phyloP scores from a whole-genome alignment of 1,140 invertebrate species.

The Drosophila micromelanica region DNA sequence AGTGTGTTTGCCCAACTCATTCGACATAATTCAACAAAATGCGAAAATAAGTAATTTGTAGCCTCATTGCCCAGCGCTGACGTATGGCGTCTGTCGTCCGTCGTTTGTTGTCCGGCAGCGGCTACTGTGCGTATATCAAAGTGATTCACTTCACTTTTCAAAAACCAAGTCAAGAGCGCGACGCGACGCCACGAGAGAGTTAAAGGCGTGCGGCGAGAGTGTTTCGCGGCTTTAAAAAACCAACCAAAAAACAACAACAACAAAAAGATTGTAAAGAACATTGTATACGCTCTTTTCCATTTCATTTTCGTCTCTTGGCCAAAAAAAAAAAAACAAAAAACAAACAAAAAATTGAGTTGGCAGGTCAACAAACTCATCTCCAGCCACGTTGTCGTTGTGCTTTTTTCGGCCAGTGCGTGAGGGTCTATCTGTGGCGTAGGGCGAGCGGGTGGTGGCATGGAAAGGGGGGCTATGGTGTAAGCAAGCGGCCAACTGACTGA shows the following conservation, averaged over 20 bases:
- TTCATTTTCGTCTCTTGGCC: conserved; percentile 72
- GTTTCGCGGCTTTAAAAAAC: conserved; percentile 41
- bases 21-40: conserved; percentile 65
- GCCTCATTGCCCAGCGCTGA: conserved; percentile 58
- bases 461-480: conserved; percentile 20
- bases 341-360: conserved; percentile 39
- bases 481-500: conserved; percentile 59
- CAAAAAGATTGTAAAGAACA: conserved; percentile 21
- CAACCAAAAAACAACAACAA: neutral
- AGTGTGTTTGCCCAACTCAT: conserved; percentile 71
- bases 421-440: neutral
- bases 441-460: neutral
- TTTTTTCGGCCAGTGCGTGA: conserved; percentile 50
- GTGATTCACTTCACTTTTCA: conserved; percentile 78
- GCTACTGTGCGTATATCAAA: conserved; percentile 69
- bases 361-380: conserved; percentile 74
- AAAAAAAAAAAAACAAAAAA: conserved; percentile 47
- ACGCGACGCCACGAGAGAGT: conserved; percentile 25
- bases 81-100: conserved; percentile 1
- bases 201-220: conserved; percentile 62
- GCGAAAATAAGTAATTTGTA: conserved; percentile 58
- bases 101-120: conserved; percentile 8
- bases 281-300: conserved; percentile 71
- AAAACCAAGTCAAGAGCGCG: conserved; percentile 61
- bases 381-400: conserved; percentile 57